phyloP scores from a whole-genome alignment of 1,140 invertebrate species.

The Meteorus sp. region DNA sequence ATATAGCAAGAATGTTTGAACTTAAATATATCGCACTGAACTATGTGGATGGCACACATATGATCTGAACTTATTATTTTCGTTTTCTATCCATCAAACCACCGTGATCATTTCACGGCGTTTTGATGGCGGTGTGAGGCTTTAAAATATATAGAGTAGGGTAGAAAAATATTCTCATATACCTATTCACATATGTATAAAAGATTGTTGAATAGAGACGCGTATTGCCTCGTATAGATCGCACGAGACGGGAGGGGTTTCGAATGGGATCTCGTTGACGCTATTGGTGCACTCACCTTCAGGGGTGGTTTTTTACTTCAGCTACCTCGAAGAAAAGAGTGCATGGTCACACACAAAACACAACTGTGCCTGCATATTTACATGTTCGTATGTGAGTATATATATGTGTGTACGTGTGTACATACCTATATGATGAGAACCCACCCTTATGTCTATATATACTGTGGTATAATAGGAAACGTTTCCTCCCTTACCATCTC shows the following conservation, averaged over 20 bases:
- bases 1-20: neutral
- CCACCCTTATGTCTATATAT: constrained; percentile 41
- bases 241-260: constrained; percentile 23
- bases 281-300: constrained; percentile 47
- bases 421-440: constrained; percentile 37
- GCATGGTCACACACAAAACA: constrained; percentile 39
- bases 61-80: constrained; percentile 5
- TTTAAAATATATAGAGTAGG: neutral
- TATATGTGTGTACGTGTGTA: constrained; percentile 11
- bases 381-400: neutral
- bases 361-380: constrained; percentile 23
- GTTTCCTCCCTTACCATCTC: neutral
- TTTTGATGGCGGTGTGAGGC: constrained; percentile 15
- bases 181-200: no score
- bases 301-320: constrained; percentile 56
- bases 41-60: constrained; percentile 4
- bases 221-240: constrained; percentile 28
- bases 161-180: no score
- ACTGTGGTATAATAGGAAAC: constrained; percentile 51
- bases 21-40: neutral
- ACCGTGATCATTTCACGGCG: neutral
- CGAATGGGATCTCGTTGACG: constrained; percentile 30
- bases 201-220: constrained; percentile 5
- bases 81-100: no score
- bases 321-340: constrained; percentile 49